Percentiles rank a stretch among this genome's conserved stretches.
Evolutionary conservation across 2,797 vertebrate genomes (phyloP).

Genomic region (Merluccius polli): DNA sequence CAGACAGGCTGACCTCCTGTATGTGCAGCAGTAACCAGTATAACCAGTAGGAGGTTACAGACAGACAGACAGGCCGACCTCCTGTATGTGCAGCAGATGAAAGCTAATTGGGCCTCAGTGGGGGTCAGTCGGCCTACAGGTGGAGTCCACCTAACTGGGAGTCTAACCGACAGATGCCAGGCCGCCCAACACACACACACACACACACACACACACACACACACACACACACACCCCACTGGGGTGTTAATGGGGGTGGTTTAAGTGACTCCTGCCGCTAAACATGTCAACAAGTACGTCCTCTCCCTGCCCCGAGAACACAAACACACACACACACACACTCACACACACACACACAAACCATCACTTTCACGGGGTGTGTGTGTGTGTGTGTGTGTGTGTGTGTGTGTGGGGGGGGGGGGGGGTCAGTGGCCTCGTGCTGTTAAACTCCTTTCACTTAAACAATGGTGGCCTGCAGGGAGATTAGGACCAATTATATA

Average conservation of each 20-base stretch:
- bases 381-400: constrained; percentile 15
- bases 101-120: constrained; percentile 78
- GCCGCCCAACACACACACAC: constrained; percentile 27
- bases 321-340: constrained; percentile 14
- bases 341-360: constrained; percentile 10
- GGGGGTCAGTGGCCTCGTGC: constrained; percentile 50
- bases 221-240: constrained; percentile 10
- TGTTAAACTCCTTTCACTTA: constrained; percentile 77
- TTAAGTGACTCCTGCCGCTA: constrained; percentile 1
- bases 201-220: constrained; percentile 7
- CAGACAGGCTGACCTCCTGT: constrained; percentile 2
- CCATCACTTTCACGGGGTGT: too few species aligned
- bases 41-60: constrained; percentile 37
- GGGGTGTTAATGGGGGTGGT: background rate
- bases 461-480: constrained; percentile 54
- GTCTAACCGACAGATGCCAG: constrained; percentile 85
- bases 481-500: constrained; percentile 2
- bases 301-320: background rate
- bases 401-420: background rate
- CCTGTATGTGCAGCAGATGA: constrained; percentile 40
- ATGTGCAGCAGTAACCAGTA: constrained; percentile 22
- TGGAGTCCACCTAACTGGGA: constrained; percentile 79
- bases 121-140: constrained; percentile 76
- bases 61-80: constrained; percentile 8
- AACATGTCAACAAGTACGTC: background rate